These are phyloP conservation scores for Rostratula benghalensis DNA, from an alignment of 2,113 vertebrate species.

Conservation along the genomic window DNA sequence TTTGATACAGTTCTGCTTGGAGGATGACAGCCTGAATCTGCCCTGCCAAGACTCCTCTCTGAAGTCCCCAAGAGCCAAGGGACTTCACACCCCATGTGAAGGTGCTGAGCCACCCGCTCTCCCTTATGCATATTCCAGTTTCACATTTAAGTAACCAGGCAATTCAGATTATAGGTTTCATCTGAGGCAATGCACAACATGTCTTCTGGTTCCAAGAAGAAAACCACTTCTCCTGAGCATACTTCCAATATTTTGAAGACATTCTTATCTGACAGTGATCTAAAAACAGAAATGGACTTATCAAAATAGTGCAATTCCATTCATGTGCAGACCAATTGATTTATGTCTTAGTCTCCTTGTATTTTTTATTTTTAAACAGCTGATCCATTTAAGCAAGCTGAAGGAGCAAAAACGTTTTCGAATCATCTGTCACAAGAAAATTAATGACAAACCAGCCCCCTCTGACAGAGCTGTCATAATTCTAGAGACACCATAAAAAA, in stretches of 20 bases:
- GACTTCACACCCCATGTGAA: neutral
- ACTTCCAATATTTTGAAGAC: neutral
- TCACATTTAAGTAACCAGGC: constrained; percentile 6
- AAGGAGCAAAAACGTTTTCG: constrained; percentile 60
- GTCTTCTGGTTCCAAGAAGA: neutral
- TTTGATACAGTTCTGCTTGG: rapidly evolving
- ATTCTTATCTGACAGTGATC: constrained; percentile 4
- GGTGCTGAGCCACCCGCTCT: neutral
- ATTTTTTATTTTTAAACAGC: constrained; percentile 31
- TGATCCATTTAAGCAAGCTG: constrained; percentile 44
- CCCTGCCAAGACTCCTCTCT: neutral
- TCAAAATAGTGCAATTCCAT: constrained; percentile 30
- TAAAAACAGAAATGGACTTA: constrained; percentile 38
- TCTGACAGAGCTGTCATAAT: constrained; percentile 56
- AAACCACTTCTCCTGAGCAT: neutral
- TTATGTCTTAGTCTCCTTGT: neutral
- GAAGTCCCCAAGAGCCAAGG: neutral
- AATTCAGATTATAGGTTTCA: neutral
- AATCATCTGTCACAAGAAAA: constrained; percentile 58
- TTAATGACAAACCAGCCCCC: constrained; percentile 41
- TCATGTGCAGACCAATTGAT: neutral
- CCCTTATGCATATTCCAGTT: neutral
- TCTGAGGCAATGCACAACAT: neutral
- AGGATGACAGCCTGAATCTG: neutral
- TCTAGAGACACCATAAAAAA: constrained; percentile 22